phyloP scores from a whole-genome alignment of 2,797 vertebrate species.

The Coccyzus lansbergi region DNA sequence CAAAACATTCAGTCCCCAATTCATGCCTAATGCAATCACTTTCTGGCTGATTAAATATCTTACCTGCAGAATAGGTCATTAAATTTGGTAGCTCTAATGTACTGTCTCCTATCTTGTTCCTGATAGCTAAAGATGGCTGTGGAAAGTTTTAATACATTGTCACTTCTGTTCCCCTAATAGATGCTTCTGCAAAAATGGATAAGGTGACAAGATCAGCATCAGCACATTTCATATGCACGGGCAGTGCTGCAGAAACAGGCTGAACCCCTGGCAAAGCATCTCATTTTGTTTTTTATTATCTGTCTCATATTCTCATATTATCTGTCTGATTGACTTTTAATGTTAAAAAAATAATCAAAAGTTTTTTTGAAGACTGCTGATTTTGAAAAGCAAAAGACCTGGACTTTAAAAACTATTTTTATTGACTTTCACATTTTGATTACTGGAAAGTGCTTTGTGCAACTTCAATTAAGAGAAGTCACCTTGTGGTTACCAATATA shows the following conservation, averaged over 20 bases:
- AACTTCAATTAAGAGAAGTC: not conserved
- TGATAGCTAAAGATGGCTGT: conserved; percentile 38
- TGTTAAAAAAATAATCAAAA: not conserved
- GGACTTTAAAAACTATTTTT: not conserved
- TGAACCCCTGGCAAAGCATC: conserved; percentile 51
- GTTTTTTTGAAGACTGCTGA: not conserved
- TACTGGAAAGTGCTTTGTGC: not conserved
- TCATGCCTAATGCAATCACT: not conserved
- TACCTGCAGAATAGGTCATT: conserved; percentile 45
- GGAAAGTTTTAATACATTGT: conserved; percentile 54
- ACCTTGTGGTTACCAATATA: not conserved
- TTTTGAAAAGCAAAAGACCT: not conserved
- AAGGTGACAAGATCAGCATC: conserved; percentile 59
- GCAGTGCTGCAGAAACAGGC: conserved; percentile 20
- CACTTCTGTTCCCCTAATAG: conserved; percentile 54
- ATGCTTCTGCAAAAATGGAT: conserved; percentile 57
- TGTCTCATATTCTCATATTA: too few relatives aligned
- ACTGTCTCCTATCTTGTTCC: conserved; percentile 29
- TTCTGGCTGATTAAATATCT: conserved; percentile 56
- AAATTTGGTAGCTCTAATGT: conserved; percentile 40
- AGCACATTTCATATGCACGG: conserved; percentile 22
- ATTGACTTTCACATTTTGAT: not conserved
- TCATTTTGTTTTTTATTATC: conserved; percentile 7
- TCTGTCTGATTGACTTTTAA: conserved; percentile 15
- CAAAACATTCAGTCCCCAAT: conserved; percentile 24